These are phyloP conservation scores for Monopterus albus DNA, from an alignment of 2,113 vertebrate genomes.

Conservation along the genomic window DNA sequence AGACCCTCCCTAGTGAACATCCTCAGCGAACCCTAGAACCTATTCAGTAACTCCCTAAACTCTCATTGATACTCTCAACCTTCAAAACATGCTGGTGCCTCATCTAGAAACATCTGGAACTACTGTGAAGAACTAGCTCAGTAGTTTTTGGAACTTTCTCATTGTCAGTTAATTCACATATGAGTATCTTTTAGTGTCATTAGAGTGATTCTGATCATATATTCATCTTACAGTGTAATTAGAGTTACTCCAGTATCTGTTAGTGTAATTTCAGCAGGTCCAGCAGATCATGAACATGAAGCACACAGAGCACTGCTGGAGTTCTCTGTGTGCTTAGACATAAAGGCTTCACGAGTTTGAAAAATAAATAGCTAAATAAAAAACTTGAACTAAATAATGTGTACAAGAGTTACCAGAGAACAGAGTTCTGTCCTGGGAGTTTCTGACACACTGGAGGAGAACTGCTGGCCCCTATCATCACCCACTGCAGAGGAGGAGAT, in stretches of 20 bases:
- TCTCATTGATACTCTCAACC: too few relatives aligned
- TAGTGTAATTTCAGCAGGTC: background rate
- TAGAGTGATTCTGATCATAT: too few relatives aligned
- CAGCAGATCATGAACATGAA: background rate
- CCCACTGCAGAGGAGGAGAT: conserved; percentile 35
- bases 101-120: background rate
- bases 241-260: background rate
- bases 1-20: too few relatives aligned
- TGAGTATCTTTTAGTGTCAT: background rate
- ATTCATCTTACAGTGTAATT: background rate
- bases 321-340: conserved; percentile 17
- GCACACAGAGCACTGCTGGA: background rate
- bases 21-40: too few relatives aligned
- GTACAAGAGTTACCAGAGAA: conserved; percentile 29
- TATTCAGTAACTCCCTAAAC: too few relatives aligned
- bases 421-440: conserved; percentile 42
- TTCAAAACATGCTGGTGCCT: background rate
- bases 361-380: too few relatives aligned
- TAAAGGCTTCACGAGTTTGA: conserved; percentile 19
- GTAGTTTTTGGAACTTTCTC: background rate
- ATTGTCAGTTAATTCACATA: background rate
- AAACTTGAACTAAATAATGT: conserved; percentile 48
- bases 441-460: conserved; percentile 49
- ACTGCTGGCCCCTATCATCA: conserved; percentile 56
- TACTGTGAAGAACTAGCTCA: background rate